Evolutionary conservation across 2,797 vertebrate species (phyloP).

Genomic region (Oreochromis grahami): DNA sequence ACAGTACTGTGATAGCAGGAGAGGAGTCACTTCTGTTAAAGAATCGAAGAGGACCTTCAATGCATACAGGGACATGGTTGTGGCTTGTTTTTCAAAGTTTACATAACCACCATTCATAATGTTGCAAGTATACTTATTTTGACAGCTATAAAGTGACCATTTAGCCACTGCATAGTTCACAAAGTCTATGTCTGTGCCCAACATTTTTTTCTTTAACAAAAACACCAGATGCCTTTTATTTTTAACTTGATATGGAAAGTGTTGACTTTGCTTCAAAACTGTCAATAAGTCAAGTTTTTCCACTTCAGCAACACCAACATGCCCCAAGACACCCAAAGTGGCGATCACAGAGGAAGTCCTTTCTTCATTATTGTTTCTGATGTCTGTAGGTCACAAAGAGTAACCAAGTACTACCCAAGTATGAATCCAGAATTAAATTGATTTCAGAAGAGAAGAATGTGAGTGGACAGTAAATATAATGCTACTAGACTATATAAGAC

Average conservation of each 20-base stretch:
- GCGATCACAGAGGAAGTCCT: no score
- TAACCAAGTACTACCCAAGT: not conserved
- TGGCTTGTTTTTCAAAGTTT: not conserved
- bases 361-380: no score
- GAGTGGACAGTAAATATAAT: not conserved
- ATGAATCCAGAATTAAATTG: not conserved
- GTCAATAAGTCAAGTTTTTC: no score
- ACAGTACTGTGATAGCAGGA: not conserved
- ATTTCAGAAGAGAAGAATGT: not conserved
- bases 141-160: not conserved
- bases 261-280: no score
- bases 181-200: not conserved
- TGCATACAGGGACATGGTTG: not conserved
- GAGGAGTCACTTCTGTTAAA: not conserved
- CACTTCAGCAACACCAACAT: no score
- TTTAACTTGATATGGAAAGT: no score
- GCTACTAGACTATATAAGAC: not conserved
- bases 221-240: not conserved
- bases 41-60: no score
- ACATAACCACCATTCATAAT: not conserved
- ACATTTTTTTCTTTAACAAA: not conserved
- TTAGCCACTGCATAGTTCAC: not conserved
- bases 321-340: no score
- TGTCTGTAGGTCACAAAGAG: no score
- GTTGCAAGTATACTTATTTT: not conserved